phyloP scores from a whole-genome alignment of 2,888 invertebrate genomes.

The Sclerodermus sp. region DNA sequence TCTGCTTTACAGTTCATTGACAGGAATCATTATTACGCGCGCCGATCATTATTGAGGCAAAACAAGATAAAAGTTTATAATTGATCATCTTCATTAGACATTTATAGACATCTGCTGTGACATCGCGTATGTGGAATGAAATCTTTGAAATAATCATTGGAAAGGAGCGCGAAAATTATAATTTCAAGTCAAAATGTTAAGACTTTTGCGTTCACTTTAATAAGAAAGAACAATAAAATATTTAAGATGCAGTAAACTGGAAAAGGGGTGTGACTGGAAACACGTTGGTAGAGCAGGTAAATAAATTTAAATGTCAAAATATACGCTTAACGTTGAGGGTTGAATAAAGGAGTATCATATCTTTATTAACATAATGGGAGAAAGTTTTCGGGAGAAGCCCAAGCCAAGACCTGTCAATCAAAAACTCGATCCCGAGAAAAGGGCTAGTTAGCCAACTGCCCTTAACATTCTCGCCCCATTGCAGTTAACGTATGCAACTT shows the following conservation, averaged over 20 bases:
- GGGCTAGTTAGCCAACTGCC: constrained; percentile 40
- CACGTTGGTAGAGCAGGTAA: constrained; percentile 11
- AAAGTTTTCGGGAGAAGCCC: constrained; percentile 28
- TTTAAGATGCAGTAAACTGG: too few relatives aligned
- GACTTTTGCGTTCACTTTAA: too few relatives aligned
- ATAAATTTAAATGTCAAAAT: constrained; percentile 55
- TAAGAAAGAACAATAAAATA: too few relatives aligned
- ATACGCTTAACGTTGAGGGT: constrained; percentile 38
- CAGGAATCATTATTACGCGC: background rate
- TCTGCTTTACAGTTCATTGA: background rate
- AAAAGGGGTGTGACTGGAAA: constrained; percentile 10
- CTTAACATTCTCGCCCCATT: background rate
- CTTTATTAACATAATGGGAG: constrained; percentile 53
- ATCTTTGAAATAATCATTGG: too few relatives aligned
- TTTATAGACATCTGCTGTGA: too few relatives aligned
- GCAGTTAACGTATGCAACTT: background rate
- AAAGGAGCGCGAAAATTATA: too few relatives aligned
- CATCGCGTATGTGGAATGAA: too few relatives aligned
- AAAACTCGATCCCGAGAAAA: constrained; percentile 49
- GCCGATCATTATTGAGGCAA: too few relatives aligned
- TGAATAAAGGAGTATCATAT: constrained; percentile 48
- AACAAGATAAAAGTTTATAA: too few relatives aligned
- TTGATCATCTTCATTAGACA: too few relatives aligned
- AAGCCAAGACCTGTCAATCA: constrained; percentile 49
- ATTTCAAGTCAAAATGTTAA: too few relatives aligned